Evolutionary conservation across 2,113 vertebrate genomes (phyloP).

Genomic region (Scalopus aquaticus): DNA sequence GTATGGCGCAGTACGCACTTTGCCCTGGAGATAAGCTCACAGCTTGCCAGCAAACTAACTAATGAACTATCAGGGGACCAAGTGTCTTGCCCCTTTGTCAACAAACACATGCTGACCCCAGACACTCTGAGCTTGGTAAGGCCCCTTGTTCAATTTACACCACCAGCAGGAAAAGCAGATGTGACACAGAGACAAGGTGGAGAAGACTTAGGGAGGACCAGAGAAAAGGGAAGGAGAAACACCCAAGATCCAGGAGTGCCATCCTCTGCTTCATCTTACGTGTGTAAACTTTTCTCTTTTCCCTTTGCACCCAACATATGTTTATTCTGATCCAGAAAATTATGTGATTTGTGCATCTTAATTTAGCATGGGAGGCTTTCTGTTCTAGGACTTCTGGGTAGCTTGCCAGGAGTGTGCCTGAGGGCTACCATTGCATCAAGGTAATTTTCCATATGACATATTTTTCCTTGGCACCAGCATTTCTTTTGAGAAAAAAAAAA

Average conservation of each 20-base stretch:
- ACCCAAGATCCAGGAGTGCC: too few species aligned
- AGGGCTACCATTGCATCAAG: neutral
- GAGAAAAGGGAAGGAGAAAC: neutral
- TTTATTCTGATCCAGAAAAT: neutral
- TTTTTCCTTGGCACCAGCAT: neutral
- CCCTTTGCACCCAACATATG: neutral
- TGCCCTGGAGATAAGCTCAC: neutral
- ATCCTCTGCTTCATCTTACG: neutral
- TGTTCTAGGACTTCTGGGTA: neutral
- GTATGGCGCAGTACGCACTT: too few species aligned
- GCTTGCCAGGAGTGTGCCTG: neutral
- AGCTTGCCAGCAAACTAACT: neutral
- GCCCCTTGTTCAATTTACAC: neutral
- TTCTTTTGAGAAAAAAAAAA: neutral
- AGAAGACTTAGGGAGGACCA: fast-evolving
- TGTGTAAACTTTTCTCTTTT: neutral
- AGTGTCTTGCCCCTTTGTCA: neutral
- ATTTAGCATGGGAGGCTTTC: neutral
- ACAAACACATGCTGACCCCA: neutral
- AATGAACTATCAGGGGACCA: neutral
- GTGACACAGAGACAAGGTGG: neutral
- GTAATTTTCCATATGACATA: neutral
- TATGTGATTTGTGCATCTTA: neutral
- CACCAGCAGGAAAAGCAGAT: neutral
- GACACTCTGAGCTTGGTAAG: neutral